These are phyloP conservation scores for Lepus oiostolus DNA, from an alignment of 2,797 vertebrate genomes.

Conservation along the genomic window DNA sequence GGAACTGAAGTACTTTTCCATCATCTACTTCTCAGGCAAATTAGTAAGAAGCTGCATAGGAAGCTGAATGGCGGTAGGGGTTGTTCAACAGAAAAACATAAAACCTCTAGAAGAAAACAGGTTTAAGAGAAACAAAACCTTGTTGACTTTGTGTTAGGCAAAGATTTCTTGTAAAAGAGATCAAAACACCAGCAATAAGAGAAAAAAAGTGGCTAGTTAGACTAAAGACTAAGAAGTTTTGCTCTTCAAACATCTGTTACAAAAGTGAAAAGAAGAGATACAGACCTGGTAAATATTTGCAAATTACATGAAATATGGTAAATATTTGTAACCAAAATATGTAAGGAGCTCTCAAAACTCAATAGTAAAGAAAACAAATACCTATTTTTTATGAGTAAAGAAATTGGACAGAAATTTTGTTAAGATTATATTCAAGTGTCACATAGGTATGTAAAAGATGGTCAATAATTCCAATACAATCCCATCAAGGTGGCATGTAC, in stretches of 20 bases:
- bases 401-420: background rate
- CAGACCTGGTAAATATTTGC: background rate
- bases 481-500: no score
- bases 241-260: background rate
- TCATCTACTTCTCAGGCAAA: no score
- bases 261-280: background rate
- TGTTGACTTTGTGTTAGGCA: background rate
- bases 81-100: background rate
- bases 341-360: background rate
- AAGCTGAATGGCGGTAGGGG: no score
- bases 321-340: background rate
- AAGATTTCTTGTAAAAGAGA: background rate
- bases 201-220: background rate
- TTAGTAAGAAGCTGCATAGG: no score
- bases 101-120: background rate
- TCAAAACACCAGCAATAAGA: constrained; percentile 16
- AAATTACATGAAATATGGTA: background rate
- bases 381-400: background rate
- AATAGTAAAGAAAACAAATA: background rate
- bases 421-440: background rate
- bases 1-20: no score
- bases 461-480: background rate
- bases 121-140: background rate
- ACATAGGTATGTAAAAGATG: background rate
- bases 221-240: constrained; percentile 36